Evolutionary conservation across 2,113 vertebrate genomes (phyloP).

Genomic region (Fregata magnificens): DNA sequence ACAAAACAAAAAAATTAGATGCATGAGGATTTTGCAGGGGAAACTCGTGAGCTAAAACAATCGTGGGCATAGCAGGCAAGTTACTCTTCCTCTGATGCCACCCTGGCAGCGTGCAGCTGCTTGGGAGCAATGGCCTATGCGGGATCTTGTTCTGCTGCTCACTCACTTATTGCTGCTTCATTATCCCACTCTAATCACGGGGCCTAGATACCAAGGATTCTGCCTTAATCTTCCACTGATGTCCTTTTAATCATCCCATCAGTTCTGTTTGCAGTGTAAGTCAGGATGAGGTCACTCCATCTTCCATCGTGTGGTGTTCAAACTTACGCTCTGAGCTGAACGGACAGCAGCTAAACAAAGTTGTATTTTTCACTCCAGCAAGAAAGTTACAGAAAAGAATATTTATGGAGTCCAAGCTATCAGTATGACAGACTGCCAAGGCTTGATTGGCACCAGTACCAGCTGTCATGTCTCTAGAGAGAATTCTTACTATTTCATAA

Average conservation of each 20-base stretch:
- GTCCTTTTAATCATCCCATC: conserved; percentile 43
- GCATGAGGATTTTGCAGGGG: not conserved
- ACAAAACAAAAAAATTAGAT: not conserved
- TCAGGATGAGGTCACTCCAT: not conserved
- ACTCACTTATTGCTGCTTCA: conserved; percentile 12
- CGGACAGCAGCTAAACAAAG: not conserved
- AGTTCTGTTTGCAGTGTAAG: not conserved
- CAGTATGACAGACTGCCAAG: not conserved
- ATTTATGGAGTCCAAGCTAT: not conserved
- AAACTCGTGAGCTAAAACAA: not conserved
- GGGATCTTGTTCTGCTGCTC: conserved; percentile 10
- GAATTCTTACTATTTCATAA: not conserved
- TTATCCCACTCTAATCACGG: conserved; percentile 16
- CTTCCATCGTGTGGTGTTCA: not conserved
- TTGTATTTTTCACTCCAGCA: not conserved
- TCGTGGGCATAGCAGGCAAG: not conserved
- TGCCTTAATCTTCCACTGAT: conserved; percentile 36
- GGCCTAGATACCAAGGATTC: conserved; percentile 30
- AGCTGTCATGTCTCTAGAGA: not conserved
- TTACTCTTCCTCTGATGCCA: not conserved
- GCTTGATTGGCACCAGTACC: not conserved
- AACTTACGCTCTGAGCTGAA: not conserved
- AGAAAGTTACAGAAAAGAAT: not conserved
- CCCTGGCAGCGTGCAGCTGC: not conserved
- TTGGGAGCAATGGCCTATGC: not conserved